phyloP scores from a whole-genome alignment of 2,113 vertebrate species.

The Brienomyrus longianalis region DNA sequence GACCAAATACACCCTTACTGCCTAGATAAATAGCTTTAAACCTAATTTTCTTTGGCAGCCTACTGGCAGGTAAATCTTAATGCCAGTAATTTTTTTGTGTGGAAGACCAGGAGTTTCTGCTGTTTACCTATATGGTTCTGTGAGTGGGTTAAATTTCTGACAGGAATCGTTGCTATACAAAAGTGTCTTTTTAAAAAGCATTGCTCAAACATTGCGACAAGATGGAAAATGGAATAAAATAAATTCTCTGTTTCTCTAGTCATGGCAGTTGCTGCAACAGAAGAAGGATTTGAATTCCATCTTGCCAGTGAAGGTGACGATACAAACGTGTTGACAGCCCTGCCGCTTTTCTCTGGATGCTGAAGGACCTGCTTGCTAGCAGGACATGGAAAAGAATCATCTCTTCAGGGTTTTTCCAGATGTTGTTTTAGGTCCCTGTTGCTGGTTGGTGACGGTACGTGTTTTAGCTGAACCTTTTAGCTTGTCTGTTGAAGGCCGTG shows the following conservation, averaged over 20 bases:
- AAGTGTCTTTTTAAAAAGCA: not conserved
- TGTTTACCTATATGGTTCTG: not conserved
- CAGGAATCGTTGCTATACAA: not conserved
- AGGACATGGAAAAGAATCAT: not conserved
- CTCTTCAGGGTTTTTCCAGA: slow-evolving; percentile 2
- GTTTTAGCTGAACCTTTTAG: not conserved
- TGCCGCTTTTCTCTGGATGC: not conserved
- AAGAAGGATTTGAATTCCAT: slow-evolving; percentile 77
- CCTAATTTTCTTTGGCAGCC: not conserved
- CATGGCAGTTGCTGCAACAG: slow-evolving; percentile 62
- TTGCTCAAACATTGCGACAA: not conserved
- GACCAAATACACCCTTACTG: not conserved
- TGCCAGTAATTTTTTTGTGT: not conserved
- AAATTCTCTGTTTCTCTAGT: slow-evolving; percentile 56
- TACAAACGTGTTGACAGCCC: slow-evolving; percentile 55
- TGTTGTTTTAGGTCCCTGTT: not conserved
- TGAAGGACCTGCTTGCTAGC: not conserved
- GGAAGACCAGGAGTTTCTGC: not conserved
- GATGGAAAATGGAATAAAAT: not conserved
- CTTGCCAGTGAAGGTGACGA: slow-evolving; percentile 64
- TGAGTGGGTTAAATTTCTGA: not conserved
- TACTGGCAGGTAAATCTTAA: not conserved
- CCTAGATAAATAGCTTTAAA: not conserved
- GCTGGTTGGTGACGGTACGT: not conserved
- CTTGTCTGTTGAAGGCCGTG: not conserved